Evolutionary conservation across 2,797 vertebrate species (phyloP), one percentile per base, ranked within the genome.

Genomic region (Catostomus latipinnis): DNA sequence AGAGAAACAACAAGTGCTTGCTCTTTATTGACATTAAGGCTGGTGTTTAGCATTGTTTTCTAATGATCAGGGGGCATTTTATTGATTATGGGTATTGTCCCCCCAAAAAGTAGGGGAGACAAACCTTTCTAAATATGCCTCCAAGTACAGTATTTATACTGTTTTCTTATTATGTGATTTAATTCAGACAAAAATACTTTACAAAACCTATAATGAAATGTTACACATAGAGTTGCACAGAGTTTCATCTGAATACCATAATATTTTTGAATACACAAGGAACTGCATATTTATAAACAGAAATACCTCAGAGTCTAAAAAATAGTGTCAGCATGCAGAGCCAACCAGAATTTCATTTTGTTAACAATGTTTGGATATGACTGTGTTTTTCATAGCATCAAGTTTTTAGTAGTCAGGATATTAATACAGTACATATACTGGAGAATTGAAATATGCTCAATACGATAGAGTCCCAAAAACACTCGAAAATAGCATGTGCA

Each of bases 191-290:
- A 67, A 71, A 81, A 53, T 12, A 12, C 65, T 50, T 83, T 56
- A 61, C 60, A 85, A 88, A 85, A 89, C 67, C 79, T 91, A 90
- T 85, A 87, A 91, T 90, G 78, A 87, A 88, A 86, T 49, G 56
- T 83, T 76, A 77, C 86, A 86, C 75, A 7, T 52, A 84, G 85
- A 81, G 57, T 11, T 67, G n/a, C 11, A 57, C 74, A 52, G 62
- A 74, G 72, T 87, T 81, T 62, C 53, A 71, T 52, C 62, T 52
- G 48, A 74, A 76, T 70, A 50, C 73, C 48, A 50, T 65, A 50
- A 72, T 74, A 78, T 83, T 82, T 69, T 82, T 69, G 14, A 75
- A 80, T 83, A 56, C 34, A 83, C 46, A 18, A 83, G 16, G 49
- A 74, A 52, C 13, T 82, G 57, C 65, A 82, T 83, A 74, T 81